Base-by-base conservation (phyloP, 2,113 vertebrate species). In the Tiliqua scincoides region DNA sequence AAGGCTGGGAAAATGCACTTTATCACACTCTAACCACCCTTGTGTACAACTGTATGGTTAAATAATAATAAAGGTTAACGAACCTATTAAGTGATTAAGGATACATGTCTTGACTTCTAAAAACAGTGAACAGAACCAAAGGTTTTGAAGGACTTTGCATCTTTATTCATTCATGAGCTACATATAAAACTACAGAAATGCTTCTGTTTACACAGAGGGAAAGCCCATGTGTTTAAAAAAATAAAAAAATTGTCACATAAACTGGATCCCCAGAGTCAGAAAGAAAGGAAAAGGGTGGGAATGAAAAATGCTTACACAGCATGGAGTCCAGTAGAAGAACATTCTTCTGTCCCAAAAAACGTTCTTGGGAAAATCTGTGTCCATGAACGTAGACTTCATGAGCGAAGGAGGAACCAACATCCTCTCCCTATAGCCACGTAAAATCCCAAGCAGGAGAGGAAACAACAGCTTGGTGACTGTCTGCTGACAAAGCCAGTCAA, bases 281-380 rank as follows among this genome's bases (percentile, higher is more conserved):
- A 0, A 81, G n/a, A 37, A 74, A 62, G 5, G 27, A 43, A 70
- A 68, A 0, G 27, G 14, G 68, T 0, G 27, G 61, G 77, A 90
- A 88, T 89, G 67, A 73, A 37, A 80, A 88, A 93, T 54, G 90
- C 95, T 96, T 94, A 95, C 95, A 93, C 74, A 93, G 87, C 88
- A 87, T 59, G 89, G 40, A 89, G 91, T 95, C 93, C 91, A 79
- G 91, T 86, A 52, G 89, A 74, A 14, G 93, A 79, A 84, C 83
- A 83, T 95, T 84, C 91, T 95, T 75, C 90, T 92, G 87, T 91
- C 88, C 89, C 80, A 0, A 0, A 23, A 48, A 87, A 81, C 6
- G 70, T 76, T 81, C 84, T 87, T 84, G 84, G 93, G 94, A 87
- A 87, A 88, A 87, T 25, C 37, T 84, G 88, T 43, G 72, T 93